phyloP scores from a whole-genome alignment of 2,797 vertebrate genomes.

The Rhynchonycteris naso region DNA sequence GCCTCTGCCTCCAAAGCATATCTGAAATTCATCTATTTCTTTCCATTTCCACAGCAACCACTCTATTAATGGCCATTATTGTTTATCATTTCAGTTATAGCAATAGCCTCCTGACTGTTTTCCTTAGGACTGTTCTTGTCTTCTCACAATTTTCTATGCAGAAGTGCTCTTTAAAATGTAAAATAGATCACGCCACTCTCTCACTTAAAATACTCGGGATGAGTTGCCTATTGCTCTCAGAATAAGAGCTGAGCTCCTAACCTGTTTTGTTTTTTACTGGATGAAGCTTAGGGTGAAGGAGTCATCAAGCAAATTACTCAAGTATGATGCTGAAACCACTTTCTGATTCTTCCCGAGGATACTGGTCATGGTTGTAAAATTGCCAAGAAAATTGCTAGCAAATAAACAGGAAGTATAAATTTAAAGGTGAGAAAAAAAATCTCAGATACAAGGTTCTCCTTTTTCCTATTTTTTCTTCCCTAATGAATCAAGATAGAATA shows the following conservation, averaged over 20 bases:
- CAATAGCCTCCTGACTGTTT: neutral
- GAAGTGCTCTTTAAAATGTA: neutral
- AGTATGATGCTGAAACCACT: neutral
- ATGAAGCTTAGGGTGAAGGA: neutral
- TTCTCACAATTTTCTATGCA: neutral
- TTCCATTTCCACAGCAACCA: neutral
- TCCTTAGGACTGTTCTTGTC: neutral
- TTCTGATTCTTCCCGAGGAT: neutral
- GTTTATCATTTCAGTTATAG: neutral
- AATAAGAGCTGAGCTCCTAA: neutral
- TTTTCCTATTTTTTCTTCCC: neutral
- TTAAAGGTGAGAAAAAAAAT: neutral
- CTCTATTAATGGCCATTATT: neutral
- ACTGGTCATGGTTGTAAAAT: neutral
- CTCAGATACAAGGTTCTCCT: neutral
- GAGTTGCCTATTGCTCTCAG: neutral
- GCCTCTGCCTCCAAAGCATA: neutral
- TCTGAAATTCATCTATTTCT: neutral
- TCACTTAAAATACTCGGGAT: neutral
- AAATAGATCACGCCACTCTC: neutral
- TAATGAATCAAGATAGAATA: neutral
- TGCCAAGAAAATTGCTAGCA: neutral
- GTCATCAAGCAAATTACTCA: neutral
- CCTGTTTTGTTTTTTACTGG: neutral
- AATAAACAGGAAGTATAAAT: neutral